Conservation (phyloP, 2,888 invertebrate genomes). For the Mythimna pallens region DNA sequence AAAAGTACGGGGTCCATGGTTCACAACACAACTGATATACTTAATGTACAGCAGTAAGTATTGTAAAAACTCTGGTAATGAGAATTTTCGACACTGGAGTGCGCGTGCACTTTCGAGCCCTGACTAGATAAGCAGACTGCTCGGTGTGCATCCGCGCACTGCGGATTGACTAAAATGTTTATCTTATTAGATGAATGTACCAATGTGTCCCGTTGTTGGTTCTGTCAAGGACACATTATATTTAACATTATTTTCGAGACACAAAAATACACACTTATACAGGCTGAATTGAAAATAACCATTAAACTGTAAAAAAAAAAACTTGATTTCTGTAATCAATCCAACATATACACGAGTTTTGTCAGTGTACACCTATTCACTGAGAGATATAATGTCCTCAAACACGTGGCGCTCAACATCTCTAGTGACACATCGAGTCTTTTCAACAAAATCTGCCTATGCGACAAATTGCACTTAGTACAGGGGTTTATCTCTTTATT, state of each 20-base stretch:
- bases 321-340: not conserved
- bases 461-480: no score
- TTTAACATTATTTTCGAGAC: no score
- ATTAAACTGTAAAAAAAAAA: not conserved
- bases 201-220: not conserved
- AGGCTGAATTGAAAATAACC: no score
- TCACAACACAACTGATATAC: no score
- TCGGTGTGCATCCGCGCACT: not conserved
- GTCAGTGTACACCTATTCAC: not conserved
- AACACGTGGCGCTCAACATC: not conserved
- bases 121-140: no score
- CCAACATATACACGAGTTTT: not conserved
- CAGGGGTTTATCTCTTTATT: no score
- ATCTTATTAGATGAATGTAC: constrained; percentile 21
- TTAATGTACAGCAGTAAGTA: no score
- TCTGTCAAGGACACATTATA: constrained; percentile 1
- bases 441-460: no score
- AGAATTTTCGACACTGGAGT: not conserved
- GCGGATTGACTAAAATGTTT: not conserved
- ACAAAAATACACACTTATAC: not conserved
- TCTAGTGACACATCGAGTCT: not conserved
- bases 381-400: not conserved
- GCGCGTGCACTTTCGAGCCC: not conserved
- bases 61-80: no score
- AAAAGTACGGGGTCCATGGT: no score